These are phyloP conservation scores for Drosophila affinis DNA, from an alignment of 2,888 invertebrate species.

Conservation along the genomic window DNA sequence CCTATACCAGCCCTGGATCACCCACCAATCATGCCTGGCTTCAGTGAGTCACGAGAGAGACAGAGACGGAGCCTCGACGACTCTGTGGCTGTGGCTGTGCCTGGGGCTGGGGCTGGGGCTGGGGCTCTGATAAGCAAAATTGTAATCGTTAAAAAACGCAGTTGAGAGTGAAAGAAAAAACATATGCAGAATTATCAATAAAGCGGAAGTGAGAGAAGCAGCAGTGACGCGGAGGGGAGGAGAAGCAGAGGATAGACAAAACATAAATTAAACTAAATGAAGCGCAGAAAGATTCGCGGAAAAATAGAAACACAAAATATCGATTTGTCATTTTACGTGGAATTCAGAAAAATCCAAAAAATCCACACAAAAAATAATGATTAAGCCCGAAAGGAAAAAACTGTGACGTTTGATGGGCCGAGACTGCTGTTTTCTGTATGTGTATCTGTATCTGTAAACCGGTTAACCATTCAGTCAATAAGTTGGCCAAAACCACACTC, in stretches of 20 bases:
- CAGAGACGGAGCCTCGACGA: background rate
- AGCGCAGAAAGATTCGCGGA: constrained; percentile 29
- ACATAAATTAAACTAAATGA: constrained; percentile 28
- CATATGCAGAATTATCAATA: constrained; percentile 23
- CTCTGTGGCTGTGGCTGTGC: background rate
- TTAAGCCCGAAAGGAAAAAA: constrained; percentile 33
- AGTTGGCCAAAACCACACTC: constrained; percentile 56
- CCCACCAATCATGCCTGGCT: background rate
- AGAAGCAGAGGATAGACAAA: background rate
- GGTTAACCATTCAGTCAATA: constrained; percentile 57
- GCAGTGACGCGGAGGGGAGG: background rate
- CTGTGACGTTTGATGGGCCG: constrained; percentile 47
- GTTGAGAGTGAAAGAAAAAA: constrained; percentile 4
- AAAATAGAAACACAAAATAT: constrained; percentile 12
- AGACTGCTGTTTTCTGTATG: constrained; percentile 22
- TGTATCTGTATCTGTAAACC: constrained; percentile 48
- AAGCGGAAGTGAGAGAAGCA: constrained; percentile 27
- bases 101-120: background rate
- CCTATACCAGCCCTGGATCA: background rate
- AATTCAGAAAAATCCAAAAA: constrained; percentile 12
- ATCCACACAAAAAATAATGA: constrained; percentile 26
- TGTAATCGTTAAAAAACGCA: constrained; percentile 9
- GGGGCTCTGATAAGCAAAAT: constrained; percentile 8
- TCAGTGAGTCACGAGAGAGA: constrained; percentile 20
- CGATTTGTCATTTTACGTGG: constrained; percentile 7